Percentiles rank a stretch among this genome's conserved stretches.
These are phyloP conservation scores for Drosophila simulans DNA, from an alignment of 1,140 invertebrate species.

Conservation along the genomic window DNA sequence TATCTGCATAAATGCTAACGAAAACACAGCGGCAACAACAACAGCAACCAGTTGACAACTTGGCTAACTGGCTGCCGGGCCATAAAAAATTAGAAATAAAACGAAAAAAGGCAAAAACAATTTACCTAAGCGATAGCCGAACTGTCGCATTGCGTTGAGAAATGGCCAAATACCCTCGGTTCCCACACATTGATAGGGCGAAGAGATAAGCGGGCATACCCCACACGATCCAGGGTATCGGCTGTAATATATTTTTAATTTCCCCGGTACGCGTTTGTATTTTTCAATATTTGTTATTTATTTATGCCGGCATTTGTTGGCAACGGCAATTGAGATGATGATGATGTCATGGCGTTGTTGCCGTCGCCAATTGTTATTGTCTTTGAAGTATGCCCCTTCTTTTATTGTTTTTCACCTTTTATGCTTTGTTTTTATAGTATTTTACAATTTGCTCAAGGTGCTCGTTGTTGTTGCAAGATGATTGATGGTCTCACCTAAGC, in stretches of 20 bases:
- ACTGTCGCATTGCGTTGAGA: not conserved
- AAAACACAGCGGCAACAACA: conserved; percentile 27
- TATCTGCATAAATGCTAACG: conserved; percentile 63
- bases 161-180: not conserved
- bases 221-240: conserved; percentile 7
- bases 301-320: conserved; percentile 38
- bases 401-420: conserved; percentile 5
- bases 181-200: no score
- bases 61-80: conserved; percentile 70
- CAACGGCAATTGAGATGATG: conserved; percentile 50
- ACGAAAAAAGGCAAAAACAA: conserved; percentile 17
- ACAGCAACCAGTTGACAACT: conserved; percentile 69
- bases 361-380: conserved; percentile 20
- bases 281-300: conserved; percentile 67
- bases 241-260: conserved; percentile 62
- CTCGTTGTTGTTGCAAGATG: conserved; percentile 20
- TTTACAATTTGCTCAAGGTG: conserved; percentile 38
- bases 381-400: conserved; percentile 14
- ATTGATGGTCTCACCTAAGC: conserved; percentile 50
- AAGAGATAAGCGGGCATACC: not conserved
- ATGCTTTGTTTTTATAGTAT: not conserved
- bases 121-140: conserved; percentile 5
- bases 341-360: conserved; percentile 62
- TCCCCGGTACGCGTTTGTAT: conserved; percentile 41
- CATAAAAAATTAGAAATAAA: conserved; percentile 37